These are phyloP conservation scores for Xylophagus ater DNA, from an alignment of 2,888 invertebrate genomes.

Conservation along the genomic window DNA sequence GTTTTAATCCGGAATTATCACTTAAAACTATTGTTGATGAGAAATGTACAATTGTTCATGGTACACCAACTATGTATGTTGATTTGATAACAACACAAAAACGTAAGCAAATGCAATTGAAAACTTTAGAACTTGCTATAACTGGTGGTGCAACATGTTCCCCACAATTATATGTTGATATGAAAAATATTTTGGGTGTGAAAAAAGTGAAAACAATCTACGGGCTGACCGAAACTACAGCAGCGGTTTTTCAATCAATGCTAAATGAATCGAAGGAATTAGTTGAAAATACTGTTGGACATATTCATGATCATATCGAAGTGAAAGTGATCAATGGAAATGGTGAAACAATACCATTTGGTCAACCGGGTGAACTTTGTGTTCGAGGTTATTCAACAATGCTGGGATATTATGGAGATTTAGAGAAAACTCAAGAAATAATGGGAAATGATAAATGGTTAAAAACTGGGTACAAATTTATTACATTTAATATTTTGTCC, in stretches of 20 bases:
- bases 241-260: slow-evolving; percentile 44
- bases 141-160: slow-evolving; percentile 66
- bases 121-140: slow-evolving; percentile 45
- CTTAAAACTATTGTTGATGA: slow-evolving; percentile 54
- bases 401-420: slow-evolving; percentile 64
- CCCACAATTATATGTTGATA: slow-evolving; percentile 45
- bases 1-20: slow-evolving; percentile 50
- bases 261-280: slow-evolving; percentile 38
- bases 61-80: slow-evolving; percentile 80
- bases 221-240: slow-evolving; percentile 50
- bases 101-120: slow-evolving; percentile 37
- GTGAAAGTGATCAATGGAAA: slow-evolving; percentile 48
- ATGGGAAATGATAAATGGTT: slow-evolving; percentile 60
- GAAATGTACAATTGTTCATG: slow-evolving; percentile 59
- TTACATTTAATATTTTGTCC: background rate
- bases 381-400: slow-evolving; percentile 59
- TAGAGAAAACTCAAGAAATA: slow-evolving; percentile 54
- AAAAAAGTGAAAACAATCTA: slow-evolving; percentile 44
- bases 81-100: slow-evolving; percentile 52
- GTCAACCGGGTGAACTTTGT: slow-evolving; percentile 60
- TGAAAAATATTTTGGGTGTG: slow-evolving; percentile 41
- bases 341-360: slow-evolving; percentile 52
- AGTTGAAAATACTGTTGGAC: slow-evolving; percentile 44
- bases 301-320: slow-evolving; percentile 46
- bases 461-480: slow-evolving; percentile 50